Percentiles rank a stretch among this genome's conserved stretches.
Evolutionary conservation across 2,113 vertebrate genomes (phyloP).

Genomic region (Trogon surrucura): DNA sequence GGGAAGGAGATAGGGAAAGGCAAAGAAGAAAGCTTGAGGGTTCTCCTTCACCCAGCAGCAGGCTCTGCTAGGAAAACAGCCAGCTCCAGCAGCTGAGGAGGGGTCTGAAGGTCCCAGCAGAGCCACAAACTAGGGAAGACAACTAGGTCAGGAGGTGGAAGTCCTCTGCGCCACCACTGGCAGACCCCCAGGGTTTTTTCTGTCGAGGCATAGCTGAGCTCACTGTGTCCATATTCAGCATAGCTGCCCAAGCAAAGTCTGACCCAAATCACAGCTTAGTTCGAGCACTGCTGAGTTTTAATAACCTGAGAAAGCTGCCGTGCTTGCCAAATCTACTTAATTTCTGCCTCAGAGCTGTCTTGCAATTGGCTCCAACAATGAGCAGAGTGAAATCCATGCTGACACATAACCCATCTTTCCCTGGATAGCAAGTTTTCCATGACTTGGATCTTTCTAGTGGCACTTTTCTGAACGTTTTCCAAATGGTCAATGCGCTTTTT

Average conservation of each 20-base stretch:
- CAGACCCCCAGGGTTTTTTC: background rate
- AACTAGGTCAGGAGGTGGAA: background rate
- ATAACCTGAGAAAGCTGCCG: background rate
- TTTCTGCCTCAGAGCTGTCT: background rate
- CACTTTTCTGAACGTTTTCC: background rate
- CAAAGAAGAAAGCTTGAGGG: background rate
- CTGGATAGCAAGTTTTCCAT: background rate
- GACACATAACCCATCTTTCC: background rate
- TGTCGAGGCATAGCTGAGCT: background rate
- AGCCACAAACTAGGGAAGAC: background rate
- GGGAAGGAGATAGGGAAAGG: background rate
- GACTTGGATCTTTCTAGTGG: background rate
- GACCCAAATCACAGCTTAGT: background rate
- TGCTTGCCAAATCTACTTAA: background rate
- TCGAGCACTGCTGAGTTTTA: background rate
- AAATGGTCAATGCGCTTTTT: background rate
- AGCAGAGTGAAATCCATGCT: background rate
- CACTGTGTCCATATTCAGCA: background rate
- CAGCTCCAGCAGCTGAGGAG: background rate
- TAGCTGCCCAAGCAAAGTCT: background rate
- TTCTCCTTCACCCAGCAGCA: background rate
- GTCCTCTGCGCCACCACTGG: background rate
- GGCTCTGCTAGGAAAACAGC: background rate
- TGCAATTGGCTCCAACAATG: rapidly evolving
- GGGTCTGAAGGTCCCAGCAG: background rate